Base-by-base conservation (phyloP, 2,797 vertebrate genomes). In the Trachurus trachurus region DNA sequence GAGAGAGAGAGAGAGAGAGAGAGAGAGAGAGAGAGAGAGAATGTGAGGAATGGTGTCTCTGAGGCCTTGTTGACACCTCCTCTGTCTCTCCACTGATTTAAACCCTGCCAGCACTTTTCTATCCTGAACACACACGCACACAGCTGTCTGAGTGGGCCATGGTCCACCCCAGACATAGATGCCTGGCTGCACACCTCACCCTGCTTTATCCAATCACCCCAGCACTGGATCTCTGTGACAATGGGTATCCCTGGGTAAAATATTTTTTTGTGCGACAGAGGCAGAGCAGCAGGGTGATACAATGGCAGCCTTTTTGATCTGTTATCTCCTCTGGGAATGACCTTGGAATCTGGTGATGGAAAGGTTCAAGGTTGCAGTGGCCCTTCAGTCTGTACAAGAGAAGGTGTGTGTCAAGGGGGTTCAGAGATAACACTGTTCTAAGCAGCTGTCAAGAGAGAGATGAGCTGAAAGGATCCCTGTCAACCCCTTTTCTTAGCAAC, bases 391-490 rank as follows among this genome's bases (percentile, higher is more conserved):
- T 73, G 26, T 69, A 49, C 15, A 8, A 74, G 49, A 78, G 83
- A 82, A 78, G 76, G 83, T 82, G 71, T 80, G 74, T 81, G 80
- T 83, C 79, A 15, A 59, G 45, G 71, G 83, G 87, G 78, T 76
- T 86, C 57, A 73, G 69, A 89, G 85, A 91, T 90, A 91, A 89
- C 58, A 21, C 65, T 0, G 16, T 76, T 82, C 63, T 89, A 87
- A 90, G 80, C 93, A 94, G 91, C 91, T 94, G 93, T 91, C 87
- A 86, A 89, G 89, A 88, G 90, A 76, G 85, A 91, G 84, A 80
- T 85, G 88, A 94, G 73, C 78, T 73, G 82, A 86, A 74, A 87
- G 66, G 74, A 85, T 87, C 37, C 57, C 68, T 79, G 86, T 89
- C 88, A 89, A 87, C 82, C 77, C 62, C 57, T 70, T 82, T 74